Evolutionary conservation across 2,113 vertebrate genomes (phyloP).

Genomic region (Furnarius figulus): DNA sequence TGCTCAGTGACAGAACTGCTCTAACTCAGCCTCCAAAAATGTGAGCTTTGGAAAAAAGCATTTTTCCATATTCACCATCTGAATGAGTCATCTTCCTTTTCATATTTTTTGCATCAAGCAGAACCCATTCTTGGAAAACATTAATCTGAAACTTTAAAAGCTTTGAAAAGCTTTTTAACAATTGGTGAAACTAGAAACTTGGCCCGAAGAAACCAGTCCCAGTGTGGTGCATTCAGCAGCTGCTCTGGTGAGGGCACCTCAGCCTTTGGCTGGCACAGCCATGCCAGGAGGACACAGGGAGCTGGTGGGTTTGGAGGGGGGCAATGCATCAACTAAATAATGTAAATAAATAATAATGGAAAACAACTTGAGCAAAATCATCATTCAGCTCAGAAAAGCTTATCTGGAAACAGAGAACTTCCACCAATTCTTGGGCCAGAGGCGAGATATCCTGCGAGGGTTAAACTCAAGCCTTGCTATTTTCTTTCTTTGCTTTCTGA

Average conservation of each 20-base stretch:
- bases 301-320: background rate
- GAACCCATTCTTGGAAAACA: background rate
- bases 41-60: background rate
- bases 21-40: background rate
- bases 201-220: background rate
- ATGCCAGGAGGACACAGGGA: accelerated
- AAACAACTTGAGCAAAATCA: background rate
- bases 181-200: background rate
- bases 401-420: slow-evolving; percentile 40
- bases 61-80: background rate
- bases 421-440: slow-evolving; percentile 7
- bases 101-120: background rate
- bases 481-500: slow-evolving; percentile 36
- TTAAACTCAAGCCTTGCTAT: background rate
- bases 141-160: background rate
- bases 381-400: background rate
- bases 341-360: background rate
- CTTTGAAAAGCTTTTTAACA: background rate
- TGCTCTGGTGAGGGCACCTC: background rate
- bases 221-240: background rate
- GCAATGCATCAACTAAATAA: background rate
- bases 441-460: background rate
- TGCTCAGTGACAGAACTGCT: background rate
- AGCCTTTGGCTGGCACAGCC: background rate
- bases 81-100: background rate